Evolutionary conservation across 2,888 invertebrate genomes (phyloP).

Genomic region (Tricholauxania praeusta): DNA sequence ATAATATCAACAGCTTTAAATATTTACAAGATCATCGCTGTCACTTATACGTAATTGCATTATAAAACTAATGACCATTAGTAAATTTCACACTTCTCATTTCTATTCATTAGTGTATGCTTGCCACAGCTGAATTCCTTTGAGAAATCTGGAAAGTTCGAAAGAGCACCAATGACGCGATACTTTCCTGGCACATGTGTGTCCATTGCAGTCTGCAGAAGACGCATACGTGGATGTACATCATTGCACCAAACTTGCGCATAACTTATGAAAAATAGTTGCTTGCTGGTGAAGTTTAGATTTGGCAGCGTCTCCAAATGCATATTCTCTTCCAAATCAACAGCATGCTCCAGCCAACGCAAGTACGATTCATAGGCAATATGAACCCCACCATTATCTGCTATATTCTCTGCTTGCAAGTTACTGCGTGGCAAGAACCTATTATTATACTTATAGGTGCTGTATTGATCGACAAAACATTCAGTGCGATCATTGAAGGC

Average conservation of each 20-base stretch:
- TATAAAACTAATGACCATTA: conserved; percentile 39
- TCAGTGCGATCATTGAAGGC: conserved; percentile 52
- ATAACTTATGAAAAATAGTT: conserved; percentile 63
- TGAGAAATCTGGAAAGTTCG: conserved; percentile 60
- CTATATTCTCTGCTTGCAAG: conserved; percentile 61
- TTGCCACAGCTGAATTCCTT: conserved; percentile 57
- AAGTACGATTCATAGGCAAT: conserved; percentile 61
- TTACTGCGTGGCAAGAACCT: conserved; percentile 51
- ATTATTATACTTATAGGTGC: conserved; percentile 52
- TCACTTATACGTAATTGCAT: too few relatives aligned
- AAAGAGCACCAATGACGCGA: conserved; percentile 59
- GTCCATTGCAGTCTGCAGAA: conserved; percentile 50
- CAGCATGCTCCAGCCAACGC: conserved; percentile 53
- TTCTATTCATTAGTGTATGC: conserved; percentile 58
- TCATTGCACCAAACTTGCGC: conserved; percentile 63
- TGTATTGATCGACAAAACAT: conserved; percentile 61
- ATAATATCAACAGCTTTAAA: too few relatives aligned
- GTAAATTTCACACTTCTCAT: conserved; percentile 58
- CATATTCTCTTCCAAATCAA: conserved; percentile 39
- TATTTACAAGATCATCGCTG: too few relatives aligned
- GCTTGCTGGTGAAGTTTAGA: conserved; percentile 57
- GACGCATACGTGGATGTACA: conserved; percentile 44
- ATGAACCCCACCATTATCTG: conserved; percentile 63
- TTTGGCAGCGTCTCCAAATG: conserved; percentile 54
- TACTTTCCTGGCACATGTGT: conserved; percentile 55